Evolutionary conservation across 2,113 vertebrate genomes (phyloP).

Genomic region (Puffinus mauretanicus): DNA sequence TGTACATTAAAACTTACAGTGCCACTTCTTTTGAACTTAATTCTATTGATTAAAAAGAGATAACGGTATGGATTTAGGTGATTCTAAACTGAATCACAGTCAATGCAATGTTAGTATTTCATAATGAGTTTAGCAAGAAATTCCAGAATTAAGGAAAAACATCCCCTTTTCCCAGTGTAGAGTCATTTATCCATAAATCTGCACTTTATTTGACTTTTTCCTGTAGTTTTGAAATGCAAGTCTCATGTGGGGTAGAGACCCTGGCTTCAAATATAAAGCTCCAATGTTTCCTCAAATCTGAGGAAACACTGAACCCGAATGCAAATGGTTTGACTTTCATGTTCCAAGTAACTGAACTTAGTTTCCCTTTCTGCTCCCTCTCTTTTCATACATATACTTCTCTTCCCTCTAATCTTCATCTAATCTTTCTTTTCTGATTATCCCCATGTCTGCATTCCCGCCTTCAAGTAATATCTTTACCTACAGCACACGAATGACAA

Average conservation of each 20-base stretch:
- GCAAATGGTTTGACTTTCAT: background rate
- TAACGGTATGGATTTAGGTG: background rate
- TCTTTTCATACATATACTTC: background rate
- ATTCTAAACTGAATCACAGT: background rate
- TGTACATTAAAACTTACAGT: background rate
- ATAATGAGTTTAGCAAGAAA: background rate
- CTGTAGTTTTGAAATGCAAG: background rate
- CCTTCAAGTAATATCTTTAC: background rate
- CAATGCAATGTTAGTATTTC: background rate
- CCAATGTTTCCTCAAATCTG: background rate
- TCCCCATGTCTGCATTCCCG: fast-evolving
- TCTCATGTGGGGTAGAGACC: background rate
- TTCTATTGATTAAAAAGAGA: background rate
- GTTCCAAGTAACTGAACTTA: background rate
- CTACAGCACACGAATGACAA: background rate
- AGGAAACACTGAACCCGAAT: background rate
- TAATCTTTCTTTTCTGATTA: background rate
- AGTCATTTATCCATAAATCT: background rate
- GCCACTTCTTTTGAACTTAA: background rate
- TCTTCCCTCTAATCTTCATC: background rate
- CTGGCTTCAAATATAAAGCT: background rate
- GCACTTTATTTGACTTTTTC: background rate
- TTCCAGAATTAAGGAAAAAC: background rate
- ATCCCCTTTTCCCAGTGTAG: fast-evolving
- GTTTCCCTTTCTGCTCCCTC: background rate